phyloP scores from a whole-genome alignment of 1,140 invertebrate species.

The Gonioctena quinquepunctata region DNA sequence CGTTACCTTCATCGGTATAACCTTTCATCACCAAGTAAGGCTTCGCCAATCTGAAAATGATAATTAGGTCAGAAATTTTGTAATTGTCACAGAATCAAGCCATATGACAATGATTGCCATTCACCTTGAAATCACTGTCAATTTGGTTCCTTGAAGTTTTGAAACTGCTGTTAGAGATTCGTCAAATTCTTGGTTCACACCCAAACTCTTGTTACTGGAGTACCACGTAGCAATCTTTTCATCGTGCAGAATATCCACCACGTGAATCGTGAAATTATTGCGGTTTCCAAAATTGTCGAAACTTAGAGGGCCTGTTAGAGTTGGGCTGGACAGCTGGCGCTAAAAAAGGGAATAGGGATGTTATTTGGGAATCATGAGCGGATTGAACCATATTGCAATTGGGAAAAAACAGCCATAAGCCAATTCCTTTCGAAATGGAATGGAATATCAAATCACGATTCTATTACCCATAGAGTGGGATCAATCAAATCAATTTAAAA shows the following conservation, averaged over 20 bases:
- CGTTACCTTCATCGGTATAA: constrained; percentile 61
- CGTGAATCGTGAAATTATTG: constrained; percentile 35
- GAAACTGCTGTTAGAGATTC: constrained; percentile 18
- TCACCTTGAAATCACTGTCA: constrained; percentile 51
- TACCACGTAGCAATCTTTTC: constrained; percentile 48
- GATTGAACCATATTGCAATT: no score
- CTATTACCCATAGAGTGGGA: no score
- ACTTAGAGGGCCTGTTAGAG: constrained; percentile 73
- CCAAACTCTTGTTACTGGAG: constrained; percentile 38
- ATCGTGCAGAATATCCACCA: constrained; percentile 32
- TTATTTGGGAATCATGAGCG: no score
- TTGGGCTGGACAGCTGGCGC: neutral
- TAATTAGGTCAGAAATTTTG: neutral
- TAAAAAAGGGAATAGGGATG: no score
- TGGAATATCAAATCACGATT: no score
- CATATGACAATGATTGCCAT: no score
- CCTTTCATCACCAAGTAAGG: constrained; percentile 72
- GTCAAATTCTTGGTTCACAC: constrained; percentile 2
- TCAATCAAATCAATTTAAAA: no score
- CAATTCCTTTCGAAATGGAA: no score
- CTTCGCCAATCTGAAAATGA: constrained; percentile 61
- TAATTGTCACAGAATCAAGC: no score
- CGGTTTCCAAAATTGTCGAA: constrained; percentile 56
- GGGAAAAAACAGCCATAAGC: no score
- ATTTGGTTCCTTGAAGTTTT: constrained; percentile 50